A percentile compares a stretch with the other conserved stretches of the same genome.
These are phyloP conservation scores for Mus spicilegus DNA, from an alignment of 2,113 vertebrate species.

Conservation along the genomic window DNA sequence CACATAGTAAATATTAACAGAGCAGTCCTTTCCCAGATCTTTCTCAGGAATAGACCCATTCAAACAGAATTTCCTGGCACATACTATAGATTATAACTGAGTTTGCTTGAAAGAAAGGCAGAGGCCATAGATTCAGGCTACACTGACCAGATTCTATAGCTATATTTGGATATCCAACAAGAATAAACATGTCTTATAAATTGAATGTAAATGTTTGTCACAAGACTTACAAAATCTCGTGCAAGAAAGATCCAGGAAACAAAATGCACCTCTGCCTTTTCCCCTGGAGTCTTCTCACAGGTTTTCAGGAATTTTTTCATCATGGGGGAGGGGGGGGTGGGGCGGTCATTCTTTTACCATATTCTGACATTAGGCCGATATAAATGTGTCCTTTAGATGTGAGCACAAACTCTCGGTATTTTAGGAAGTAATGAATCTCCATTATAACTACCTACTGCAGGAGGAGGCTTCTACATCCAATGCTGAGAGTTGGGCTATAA, in stretches of 20 bases:
- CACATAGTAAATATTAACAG: not conserved
- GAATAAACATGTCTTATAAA: no score
- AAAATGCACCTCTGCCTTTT: not conserved
- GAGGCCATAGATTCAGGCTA: no score
- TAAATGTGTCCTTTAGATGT: not conserved
- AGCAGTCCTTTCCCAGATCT: not conserved
- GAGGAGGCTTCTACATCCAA: no score
- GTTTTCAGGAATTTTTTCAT: not conserved
- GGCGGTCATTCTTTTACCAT: not conserved
- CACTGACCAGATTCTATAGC: no score
- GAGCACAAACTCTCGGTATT: not conserved
- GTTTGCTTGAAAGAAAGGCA: no score
- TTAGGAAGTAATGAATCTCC: not conserved
- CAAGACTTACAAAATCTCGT: no score
- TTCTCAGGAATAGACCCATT: not conserved
- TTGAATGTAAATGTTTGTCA: no score
- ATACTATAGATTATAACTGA: no score
- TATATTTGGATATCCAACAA: no score
- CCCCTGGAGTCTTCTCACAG: not conserved
- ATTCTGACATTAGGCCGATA: not conserved
- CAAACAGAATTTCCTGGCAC: not conserved
- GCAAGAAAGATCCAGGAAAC: no score
- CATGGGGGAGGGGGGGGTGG: rapidly evolving
- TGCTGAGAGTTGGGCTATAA: no score
- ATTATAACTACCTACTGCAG: no score